A percentile compares a stretch with the other conserved stretches of the same genome.
phyloP scores from a whole-genome alignment of 2,888 invertebrate genomes.

The Microctonus aethiopoides region DNA sequence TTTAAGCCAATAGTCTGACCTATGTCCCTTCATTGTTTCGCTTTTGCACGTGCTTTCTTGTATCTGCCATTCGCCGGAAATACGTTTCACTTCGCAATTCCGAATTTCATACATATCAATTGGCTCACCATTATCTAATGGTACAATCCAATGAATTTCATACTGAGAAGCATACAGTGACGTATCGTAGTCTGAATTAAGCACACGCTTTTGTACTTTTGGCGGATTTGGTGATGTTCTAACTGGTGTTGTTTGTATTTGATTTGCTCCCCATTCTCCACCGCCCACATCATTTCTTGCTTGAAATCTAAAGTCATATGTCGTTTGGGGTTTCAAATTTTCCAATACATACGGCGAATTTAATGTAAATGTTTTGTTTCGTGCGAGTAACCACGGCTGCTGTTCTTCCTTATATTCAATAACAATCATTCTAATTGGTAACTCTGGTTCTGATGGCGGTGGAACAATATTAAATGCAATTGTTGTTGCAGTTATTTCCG shows the following conservation, averaged over 20 bases:
- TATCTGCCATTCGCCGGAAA: constrained; percentile 74
- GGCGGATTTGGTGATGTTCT: constrained; percentile 82
- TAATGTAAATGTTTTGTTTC: constrained; percentile 73
- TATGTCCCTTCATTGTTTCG: constrained; percentile 73
- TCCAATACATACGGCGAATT: constrained; percentile 84
- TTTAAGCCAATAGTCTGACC: constrained; percentile 76
- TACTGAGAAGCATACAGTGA: constrained; percentile 82
- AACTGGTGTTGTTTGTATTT: constrained; percentile 79
- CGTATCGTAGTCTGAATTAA: constrained; percentile 59
- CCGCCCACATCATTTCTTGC: constrained; percentile 86
- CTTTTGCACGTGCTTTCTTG: constrained; percentile 71
- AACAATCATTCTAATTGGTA: constrained; percentile 79
- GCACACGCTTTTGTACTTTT: constrained; percentile 70
- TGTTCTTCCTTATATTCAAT: constrained; percentile 82
- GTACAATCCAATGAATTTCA: constrained; percentile 86
- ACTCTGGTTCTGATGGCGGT: constrained; percentile 79
- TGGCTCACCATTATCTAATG: constrained; percentile 89
- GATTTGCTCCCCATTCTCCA: constrained; percentile 78
- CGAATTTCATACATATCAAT: constrained; percentile 85
- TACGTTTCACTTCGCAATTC: constrained; percentile 81
- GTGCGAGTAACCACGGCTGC: constrained; percentile 77
- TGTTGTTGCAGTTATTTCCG: constrained; percentile 84
- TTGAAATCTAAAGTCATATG: constrained; percentile 86
- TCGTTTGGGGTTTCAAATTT: constrained; percentile 79
- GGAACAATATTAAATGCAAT: constrained; percentile 83